These are phyloP conservation scores for Bombus confusus DNA, from an alignment of 1,140 invertebrate genomes.

Conservation along the genomic window DNA sequence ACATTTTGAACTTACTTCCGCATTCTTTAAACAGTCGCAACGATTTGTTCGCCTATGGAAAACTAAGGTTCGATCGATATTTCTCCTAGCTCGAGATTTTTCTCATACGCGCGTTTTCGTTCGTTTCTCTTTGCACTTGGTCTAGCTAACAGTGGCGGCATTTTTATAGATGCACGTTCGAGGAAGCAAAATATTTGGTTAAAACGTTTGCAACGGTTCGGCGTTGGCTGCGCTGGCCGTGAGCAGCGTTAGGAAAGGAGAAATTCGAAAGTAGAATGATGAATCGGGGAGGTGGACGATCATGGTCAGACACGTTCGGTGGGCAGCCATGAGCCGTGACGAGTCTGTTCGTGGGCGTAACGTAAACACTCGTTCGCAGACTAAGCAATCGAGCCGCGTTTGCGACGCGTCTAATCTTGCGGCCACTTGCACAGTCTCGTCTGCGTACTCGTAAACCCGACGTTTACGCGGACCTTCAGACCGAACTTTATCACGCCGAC, in stretches of 20 bases:
- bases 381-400: slow-evolving; percentile 40
- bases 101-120: background rate
- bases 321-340: slow-evolving; percentile 2
- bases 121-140: background rate
- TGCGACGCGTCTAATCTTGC: slow-evolving; percentile 40
- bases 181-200: slow-evolving; percentile 2
- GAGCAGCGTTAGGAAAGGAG: slow-evolving; percentile 13
- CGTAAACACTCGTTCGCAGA: slow-evolving; percentile 47
- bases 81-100: background rate
- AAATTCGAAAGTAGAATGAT: slow-evolving; percentile 38
- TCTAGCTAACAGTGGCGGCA: background rate
- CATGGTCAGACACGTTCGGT: slow-evolving; percentile 23
- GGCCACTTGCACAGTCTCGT: slow-evolving; percentile 6
- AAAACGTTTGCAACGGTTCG: background rate
- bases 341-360: slow-evolving; percentile 24
- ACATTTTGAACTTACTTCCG: background rate
- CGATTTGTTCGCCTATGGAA: background rate
- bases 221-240: background rate
- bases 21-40: background rate
- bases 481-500: slow-evolving; percentile 4
- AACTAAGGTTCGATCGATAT: background rate
- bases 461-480: background rate
- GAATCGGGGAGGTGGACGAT: slow-evolving; percentile 19
- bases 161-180: background rate
- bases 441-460: background rate